A percentile compares a stretch with the other conserved stretches of the same genome.
phyloP scores from a whole-genome alignment of 2,888 invertebrate genomes.

The Andrena trimmerana region DNA sequence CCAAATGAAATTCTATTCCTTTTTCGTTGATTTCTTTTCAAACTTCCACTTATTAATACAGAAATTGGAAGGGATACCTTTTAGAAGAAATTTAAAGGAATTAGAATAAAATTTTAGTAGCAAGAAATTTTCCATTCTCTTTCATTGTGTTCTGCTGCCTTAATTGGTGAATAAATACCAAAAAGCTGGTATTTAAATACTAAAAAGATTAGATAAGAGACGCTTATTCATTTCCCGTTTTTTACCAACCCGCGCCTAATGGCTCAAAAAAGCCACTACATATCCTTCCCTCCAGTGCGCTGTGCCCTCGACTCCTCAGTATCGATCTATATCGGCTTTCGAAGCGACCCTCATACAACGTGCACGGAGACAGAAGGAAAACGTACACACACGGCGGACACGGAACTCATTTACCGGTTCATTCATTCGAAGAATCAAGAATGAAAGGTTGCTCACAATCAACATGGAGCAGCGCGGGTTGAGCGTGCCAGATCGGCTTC shows the following conservation, averaged over 20 bases:
- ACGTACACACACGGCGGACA: conserved; percentile 32
- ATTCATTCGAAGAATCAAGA: conserved; percentile 64
- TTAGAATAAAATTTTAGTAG: neutral
- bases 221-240: conserved; percentile 1
- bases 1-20: too few relatives aligned
- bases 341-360: conserved; percentile 4
- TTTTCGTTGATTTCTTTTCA: too few relatives aligned
- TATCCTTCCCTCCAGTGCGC: neutral
- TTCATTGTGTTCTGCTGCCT: neutral
- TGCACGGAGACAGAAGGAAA: conserved; percentile 13
- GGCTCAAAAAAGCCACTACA: conserved; percentile 13
- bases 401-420: conserved; percentile 67
- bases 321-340: conserved; percentile 46
- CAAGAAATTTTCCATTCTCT: neutral
- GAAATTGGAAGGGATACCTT: too few relatives aligned
- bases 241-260: conserved; percentile 18
- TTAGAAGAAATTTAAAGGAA: neutral
- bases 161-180: neutral
- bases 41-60: too few relatives aligned
- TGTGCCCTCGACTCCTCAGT: conserved; percentile 6
- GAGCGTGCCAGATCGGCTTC: conserved; percentile 45
- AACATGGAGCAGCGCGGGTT: conserved; percentile 47
- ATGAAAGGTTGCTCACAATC: conserved; percentile 54
- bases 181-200: neutral
- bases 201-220: neutral